A percentile compares a stretch with the other conserved stretches of the same genome.
Conservation (phyloP, 2,888 invertebrate genomes). For the Diadegma fenestrale region DNA sequence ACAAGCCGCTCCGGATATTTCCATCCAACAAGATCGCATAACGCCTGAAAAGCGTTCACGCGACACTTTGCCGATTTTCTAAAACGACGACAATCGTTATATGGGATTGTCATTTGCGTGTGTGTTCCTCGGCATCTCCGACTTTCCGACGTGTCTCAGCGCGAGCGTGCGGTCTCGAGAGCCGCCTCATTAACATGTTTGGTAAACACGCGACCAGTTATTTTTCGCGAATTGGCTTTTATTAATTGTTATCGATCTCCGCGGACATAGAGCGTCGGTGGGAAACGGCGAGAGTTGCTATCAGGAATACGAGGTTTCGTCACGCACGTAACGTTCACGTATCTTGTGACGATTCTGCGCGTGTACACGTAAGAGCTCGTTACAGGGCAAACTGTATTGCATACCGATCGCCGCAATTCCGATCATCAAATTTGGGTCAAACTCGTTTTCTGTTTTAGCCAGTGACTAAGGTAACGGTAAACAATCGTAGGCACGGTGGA, state of each 20-base stretch:
- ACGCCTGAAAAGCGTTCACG: conserved; percentile 6
- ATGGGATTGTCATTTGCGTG: not conserved
- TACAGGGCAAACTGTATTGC: not conserved
- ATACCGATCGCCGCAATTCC: conserved; percentile 30
- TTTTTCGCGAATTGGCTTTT: conserved; percentile 2
- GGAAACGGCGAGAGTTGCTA: not conserved
- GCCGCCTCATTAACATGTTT: not conserved
- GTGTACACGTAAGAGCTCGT: conserved; percentile 1
- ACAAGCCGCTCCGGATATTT: conserved; percentile 71
- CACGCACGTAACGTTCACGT: conserved; percentile 25
- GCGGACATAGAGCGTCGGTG: conserved; percentile 15
- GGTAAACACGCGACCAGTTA: conserved; percentile 1
- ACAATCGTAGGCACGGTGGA: conserved; percentile 27
- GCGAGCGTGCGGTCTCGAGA: not conserved
- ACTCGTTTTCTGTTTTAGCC: conserved; percentile 3
- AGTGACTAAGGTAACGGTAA: conserved; percentile 53
- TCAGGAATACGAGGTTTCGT: conserved; percentile 41
- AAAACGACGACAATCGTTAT: not conserved
- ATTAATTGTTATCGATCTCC: conserved; percentile 26
- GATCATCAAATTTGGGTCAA: conserved; percentile 23
- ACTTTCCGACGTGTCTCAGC: not conserved
- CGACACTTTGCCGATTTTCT: not conserved
- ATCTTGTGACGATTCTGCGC: conserved; percentile 16
- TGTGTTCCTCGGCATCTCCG: not conserved
- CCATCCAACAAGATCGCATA: conserved; percentile 65